These are phyloP conservation scores for Sebastes oblongus DNA, from an alignment of 2,797 vertebrate genomes.

Conservation along the genomic window DNA sequence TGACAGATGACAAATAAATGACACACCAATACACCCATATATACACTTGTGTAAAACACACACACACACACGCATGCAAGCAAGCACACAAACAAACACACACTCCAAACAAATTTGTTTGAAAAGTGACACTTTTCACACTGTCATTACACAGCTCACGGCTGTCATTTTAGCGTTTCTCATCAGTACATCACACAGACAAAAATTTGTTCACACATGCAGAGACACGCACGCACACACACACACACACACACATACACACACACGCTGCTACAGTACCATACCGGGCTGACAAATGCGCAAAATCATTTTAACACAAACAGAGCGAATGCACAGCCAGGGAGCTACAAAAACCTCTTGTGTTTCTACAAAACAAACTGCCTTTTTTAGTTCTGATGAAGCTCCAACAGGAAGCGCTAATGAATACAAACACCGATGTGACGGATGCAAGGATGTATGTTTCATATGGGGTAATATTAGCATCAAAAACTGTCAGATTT, in stretches of 20 bases:
- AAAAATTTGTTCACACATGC: conserved; percentile 43
- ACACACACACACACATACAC: conserved; percentile 1
- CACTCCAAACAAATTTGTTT: conserved; percentile 65
- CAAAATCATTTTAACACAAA: conserved; percentile 58
- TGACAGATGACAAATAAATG: conserved; percentile 74
- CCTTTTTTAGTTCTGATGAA: conserved; percentile 69
- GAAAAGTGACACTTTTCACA: conserved; percentile 74
- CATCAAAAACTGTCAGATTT: conserved; percentile 59
- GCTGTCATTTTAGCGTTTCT: conserved; percentile 75
- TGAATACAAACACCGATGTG: conserved; percentile 72
- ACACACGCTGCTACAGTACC: conserved; percentile 1
- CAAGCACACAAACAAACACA: conserved; percentile 27
- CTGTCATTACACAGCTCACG: conserved; percentile 71
- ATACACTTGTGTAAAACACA: conserved; percentile 2
- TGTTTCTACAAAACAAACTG: conserved; percentile 69
- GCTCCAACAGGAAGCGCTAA: conserved; percentile 63
- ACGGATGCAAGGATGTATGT: conserved; percentile 56
- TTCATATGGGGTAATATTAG: conserved; percentile 70
- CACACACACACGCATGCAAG: neutral
- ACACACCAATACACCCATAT: conserved; percentile 41
- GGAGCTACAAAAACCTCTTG: conserved; percentile 47
- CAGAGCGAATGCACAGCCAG: conserved; percentile 48
- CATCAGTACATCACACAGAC: conserved; percentile 72
- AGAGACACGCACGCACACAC: neutral
- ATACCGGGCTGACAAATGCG: conserved; percentile 47